These are phyloP conservation scores for Myotis myotis DNA, from an alignment of 2,797 vertebrate genomes.

Conservation along the genomic window DNA sequence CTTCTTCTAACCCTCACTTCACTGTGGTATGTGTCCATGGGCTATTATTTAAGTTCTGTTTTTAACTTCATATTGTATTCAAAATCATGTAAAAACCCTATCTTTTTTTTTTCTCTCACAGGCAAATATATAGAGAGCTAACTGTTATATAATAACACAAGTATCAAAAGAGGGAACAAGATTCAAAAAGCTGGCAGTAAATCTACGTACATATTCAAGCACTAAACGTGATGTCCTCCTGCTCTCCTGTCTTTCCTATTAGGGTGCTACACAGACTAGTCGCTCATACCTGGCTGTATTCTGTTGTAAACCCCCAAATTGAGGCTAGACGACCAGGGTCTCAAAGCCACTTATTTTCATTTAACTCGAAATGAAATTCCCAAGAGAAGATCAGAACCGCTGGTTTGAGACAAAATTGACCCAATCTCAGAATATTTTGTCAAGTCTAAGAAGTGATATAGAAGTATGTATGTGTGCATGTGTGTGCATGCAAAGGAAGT, in stretches of 20 bases:
- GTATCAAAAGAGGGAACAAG: neutral
- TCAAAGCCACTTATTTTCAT: neutral
- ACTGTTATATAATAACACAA: neutral
- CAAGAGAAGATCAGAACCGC: neutral
- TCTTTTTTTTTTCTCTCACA: neutral
- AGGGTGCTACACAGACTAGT: neutral
- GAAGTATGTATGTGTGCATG: neutral
- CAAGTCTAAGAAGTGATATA: neutral
- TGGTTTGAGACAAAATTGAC: neutral
- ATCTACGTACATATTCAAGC: neutral
- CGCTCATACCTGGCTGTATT: neutral
- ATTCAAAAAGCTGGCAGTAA: neutral
- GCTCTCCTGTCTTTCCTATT: neutral
- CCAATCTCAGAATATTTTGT: neutral
- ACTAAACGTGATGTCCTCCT: neutral
- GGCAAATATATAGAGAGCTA: neutral
- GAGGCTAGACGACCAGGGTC: neutral
- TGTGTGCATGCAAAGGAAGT: neutral
- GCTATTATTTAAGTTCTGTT: conserved; percentile 24
- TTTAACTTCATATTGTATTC: conserved; percentile 44
- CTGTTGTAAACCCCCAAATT: neutral
- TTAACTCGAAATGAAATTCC: neutral
- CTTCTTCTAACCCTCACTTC: too few species aligned
- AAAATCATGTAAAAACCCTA: conserved; percentile 5
- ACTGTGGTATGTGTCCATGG: too few species aligned